Evolutionary conservation across 2,113 vertebrate genomes (phyloP).

Genomic region (Hylia prasina): DNA sequence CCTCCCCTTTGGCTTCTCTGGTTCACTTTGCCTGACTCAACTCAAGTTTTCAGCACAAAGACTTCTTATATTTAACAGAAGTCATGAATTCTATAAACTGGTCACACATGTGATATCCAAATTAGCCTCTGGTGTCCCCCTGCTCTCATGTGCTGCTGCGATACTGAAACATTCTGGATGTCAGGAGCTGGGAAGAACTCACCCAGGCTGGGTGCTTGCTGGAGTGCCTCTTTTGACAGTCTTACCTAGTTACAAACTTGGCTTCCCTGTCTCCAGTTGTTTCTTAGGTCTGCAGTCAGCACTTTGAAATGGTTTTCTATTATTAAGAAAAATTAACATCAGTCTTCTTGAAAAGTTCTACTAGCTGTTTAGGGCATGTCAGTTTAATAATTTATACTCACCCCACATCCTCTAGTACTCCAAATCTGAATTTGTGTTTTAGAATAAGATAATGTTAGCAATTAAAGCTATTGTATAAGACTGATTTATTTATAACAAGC

Average conservation of each 20-base stretch:
- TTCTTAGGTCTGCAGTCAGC: neutral
- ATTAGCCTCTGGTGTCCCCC: neutral
- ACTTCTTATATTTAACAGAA: neutral
- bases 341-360: neutral
- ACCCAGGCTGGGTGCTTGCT: neutral
- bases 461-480: neutral
- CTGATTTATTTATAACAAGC: neutral
- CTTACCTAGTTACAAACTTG: neutral
- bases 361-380: neutral
- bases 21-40: neutral
- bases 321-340: neutral
- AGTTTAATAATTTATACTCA: neutral
- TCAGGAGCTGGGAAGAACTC: neutral
- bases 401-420: neutral
- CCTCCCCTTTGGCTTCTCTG: neutral
- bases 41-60: neutral
- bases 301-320: neutral
- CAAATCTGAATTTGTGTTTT: neutral
- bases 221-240: neutral
- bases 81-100: neutral
- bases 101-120: fast-evolving
- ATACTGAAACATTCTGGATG: neutral
- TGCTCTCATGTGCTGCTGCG: neutral
- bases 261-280: neutral
- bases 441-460: neutral